Evolutionary conservation across 1,140 invertebrate genomes (phyloP).

Genomic region (Cephus cinctus): DNA sequence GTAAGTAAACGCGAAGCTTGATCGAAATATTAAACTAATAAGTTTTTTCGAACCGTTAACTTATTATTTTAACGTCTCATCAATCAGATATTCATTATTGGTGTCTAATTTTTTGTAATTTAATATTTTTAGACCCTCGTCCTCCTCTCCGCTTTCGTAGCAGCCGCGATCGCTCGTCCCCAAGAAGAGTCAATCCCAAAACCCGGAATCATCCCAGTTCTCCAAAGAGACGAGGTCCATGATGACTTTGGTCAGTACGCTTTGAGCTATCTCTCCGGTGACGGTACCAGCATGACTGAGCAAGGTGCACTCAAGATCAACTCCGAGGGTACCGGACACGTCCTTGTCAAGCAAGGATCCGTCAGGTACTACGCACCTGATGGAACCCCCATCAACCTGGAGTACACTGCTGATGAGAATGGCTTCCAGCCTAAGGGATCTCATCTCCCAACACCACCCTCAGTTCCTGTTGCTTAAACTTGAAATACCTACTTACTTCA

Average conservation of each 20-base stretch:
- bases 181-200: not conserved
- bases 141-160: constrained; percentile 3
- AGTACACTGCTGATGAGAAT: constrained; percentile 19
- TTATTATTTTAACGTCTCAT: not conserved
- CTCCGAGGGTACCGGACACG: constrained; percentile 13
- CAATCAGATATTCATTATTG: no score
- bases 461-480: not conserved
- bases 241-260: constrained; percentile 48
- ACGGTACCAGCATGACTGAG: constrained; percentile 19
- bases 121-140: not conserved
- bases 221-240: constrained; percentile 37
- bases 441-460: constrained; percentile 38
- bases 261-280: constrained; percentile 41
- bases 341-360: constrained; percentile 18
- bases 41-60: not conserved
- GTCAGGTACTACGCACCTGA: constrained; percentile 45
- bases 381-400: constrained; percentile 33
- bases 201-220: constrained; percentile 20
- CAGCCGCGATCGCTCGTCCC: constrained; percentile 1
- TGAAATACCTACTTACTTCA: no score
- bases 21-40: not conserved
- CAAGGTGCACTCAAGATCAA: constrained; percentile 19
- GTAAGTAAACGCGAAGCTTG: not conserved
- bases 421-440: constrained; percentile 25
- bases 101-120: not conserved